Evolutionary conservation across 2,797 vertebrate genomes (phyloP), one percentile per base, ranked within the genome.

Genomic region (Arctocebus calabarensis): DNA sequence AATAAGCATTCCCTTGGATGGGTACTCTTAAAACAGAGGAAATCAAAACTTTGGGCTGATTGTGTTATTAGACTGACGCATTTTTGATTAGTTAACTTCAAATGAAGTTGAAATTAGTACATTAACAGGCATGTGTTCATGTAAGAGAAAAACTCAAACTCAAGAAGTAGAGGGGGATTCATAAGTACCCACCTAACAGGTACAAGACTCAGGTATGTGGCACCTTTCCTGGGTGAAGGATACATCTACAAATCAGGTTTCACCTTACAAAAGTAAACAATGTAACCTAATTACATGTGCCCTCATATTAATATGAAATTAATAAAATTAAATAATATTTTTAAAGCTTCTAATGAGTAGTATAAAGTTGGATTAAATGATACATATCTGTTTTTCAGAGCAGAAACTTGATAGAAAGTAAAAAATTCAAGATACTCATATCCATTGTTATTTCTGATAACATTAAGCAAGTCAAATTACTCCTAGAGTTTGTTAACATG

Each of bases 381-480:
- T 71, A 7, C 29, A 17, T 74, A 34, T 66, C 48, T 81, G 19
- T 70, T 91, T 90, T 81, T 23, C 32, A 88, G 13, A 57, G 13
- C 74, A 78, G 23, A 75, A 77, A 9, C 29, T 73, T 55, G 40
- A 73, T 82, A 45, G 12, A 62, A 71, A 93, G 20, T 74, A 71
- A 90, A 70, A 87, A 91, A 64, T 29, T 5, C 45, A 93, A 91
- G 52, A 9, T 77, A 34, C 40, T 82, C 10, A 68, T 19, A 40
- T 86, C 20, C n/a, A 79, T 93, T 32, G 57, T 74, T 90, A 70
- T 52, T 86, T 84, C 91, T 88, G 2, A 25, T 48, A 92, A 88
- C 45, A 79, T 27, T 75, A 40, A 90, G 23, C 16, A 73, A 70
- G 40, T 86, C 84, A 88, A 93, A 92, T 64, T 77, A 48, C 9